phyloP scores from a whole-genome alignment of 2,888 invertebrate species.

The Sinodicranocentrus sp. region DNA sequence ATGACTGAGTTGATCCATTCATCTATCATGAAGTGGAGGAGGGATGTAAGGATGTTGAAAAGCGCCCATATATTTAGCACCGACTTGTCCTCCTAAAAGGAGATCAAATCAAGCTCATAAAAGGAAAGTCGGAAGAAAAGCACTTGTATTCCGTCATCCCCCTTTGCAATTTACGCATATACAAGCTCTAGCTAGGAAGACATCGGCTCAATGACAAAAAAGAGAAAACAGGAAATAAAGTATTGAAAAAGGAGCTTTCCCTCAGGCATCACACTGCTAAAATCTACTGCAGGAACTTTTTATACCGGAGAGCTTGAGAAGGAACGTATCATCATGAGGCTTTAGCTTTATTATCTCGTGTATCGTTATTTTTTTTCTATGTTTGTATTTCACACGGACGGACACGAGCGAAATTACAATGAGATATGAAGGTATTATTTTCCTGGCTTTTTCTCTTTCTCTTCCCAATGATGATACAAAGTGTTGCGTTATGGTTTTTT shows the following conservation, averaged over 20 bases:
- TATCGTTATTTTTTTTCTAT: slow-evolving; percentile 19
- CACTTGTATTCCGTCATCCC: not conserved
- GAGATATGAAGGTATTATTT: slow-evolving; percentile 14
- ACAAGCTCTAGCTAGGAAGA: not conserved
- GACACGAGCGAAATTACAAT: slow-evolving; percentile 22
- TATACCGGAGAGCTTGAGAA: not conserved
- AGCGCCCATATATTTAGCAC: slow-evolving; percentile 69
- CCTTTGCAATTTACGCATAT: not conserved
- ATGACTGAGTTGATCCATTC: slow-evolving; percentile 69
- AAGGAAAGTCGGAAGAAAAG: not conserved
- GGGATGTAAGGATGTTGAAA: slow-evolving; percentile 70
- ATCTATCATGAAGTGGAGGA: slow-evolving; percentile 70
- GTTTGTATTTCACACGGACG: slow-evolving; percentile 22
- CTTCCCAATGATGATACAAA: too few species aligned
- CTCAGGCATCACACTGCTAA: not conserved
- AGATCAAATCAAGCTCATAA: slow-evolving; percentile 38
- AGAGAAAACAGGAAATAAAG: slow-evolving; percentile 7
- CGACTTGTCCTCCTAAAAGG: slow-evolving; percentile 68
- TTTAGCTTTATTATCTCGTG: slow-evolving; percentile 20
- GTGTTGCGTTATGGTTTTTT: too few species aligned
- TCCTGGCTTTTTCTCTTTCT: slow-evolving; percentile 15
- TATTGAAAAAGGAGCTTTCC: not conserved
- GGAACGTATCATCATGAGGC: not conserved
- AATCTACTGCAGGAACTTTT: not conserved
- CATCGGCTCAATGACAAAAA: slow-evolving; percentile 9